Conservation (phyloP, 2,113 vertebrate species). For the Mesocricetus auratus region DNA sequence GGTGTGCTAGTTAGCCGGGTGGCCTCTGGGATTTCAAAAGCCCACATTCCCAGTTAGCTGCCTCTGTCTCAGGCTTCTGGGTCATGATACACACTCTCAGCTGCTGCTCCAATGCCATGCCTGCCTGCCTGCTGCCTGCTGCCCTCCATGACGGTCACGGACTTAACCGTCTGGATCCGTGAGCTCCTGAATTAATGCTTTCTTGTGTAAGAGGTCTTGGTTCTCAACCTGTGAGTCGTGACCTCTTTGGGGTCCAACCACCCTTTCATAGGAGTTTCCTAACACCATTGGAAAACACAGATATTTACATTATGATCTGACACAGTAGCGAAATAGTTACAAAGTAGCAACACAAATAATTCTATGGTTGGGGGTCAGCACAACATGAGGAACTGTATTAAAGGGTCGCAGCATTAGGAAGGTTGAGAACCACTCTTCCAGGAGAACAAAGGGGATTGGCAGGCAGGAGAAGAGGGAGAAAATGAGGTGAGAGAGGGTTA, state of each 20-base stretch:
- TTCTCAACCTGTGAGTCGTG: neutral
- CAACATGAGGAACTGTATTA: neutral
- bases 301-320: neutral
- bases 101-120: neutral
- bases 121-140: neutral
- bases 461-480: neutral
- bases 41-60: neutral
- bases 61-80: neutral
- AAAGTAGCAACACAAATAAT: neutral
- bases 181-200: neutral
- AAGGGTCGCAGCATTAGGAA: neutral
- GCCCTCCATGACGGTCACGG: accelerated
- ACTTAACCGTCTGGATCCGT: neutral
- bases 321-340: neutral
- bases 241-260: neutral
- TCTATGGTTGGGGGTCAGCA: neutral
- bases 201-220: neutral
- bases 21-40: neutral
- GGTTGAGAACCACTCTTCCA: neutral
- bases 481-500: neutral
- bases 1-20: neutral
- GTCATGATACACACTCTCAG: neutral
- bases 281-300: neutral
- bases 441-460: neutral
- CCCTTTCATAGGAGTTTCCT: neutral